Evolutionary conservation across 2,888 invertebrate species (phyloP).

Genomic region (Nephrocerus scutellatus): DNA sequence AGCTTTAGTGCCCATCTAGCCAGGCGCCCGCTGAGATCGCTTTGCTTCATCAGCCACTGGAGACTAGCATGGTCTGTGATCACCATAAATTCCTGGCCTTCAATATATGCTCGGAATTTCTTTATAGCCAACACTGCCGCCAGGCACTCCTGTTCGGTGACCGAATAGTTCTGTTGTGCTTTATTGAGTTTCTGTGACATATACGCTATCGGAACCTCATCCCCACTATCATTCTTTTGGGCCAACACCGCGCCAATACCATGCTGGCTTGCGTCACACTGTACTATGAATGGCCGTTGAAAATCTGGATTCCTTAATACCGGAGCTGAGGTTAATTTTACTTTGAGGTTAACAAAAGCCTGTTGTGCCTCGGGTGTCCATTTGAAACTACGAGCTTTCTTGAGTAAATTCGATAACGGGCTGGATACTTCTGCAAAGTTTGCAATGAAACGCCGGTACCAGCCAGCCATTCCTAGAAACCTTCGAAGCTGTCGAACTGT

Average conservation of each 20-base stretch:
- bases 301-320: slow-evolving; percentile 16
- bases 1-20: slow-evolving; percentile 23
- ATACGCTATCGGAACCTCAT: slow-evolving; percentile 4
- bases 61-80: slow-evolving; percentile 27
- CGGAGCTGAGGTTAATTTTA: slow-evolving; percentile 10
- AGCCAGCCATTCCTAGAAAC: slow-evolving; percentile 23
- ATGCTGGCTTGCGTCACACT: slow-evolving; percentile 13
- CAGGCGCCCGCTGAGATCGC: slow-evolving; percentile 25
- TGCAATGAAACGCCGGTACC: slow-evolving; percentile 22
- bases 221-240: slow-evolving; percentile 1
- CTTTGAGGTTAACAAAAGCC: slow-evolving; percentile 15
- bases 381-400: slow-evolving; percentile 9
- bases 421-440: slow-evolving; percentile 14
- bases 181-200: slow-evolving; percentile 6
- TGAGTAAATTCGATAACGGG: slow-evolving; percentile 9
- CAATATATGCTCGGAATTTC: slow-evolving; percentile 11
- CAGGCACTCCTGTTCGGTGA: slow-evolving; percentile 9
- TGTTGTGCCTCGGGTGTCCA: slow-evolving; percentile 11
- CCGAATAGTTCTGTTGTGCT: slow-evolving; percentile 7
- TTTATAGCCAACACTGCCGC: slow-evolving; percentile 5
- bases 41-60: slow-evolving; percentile 25
- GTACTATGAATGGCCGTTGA: slow-evolving; percentile 2
- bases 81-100: slow-evolving; percentile 11
- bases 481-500: slow-evolving; percentile 21
- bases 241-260: slow-evolving; percentile 10